These are phyloP conservation scores for Dinocampus coccinellae DNA, from an alignment of 2,888 invertebrate species.

Conservation along the genomic window DNA sequence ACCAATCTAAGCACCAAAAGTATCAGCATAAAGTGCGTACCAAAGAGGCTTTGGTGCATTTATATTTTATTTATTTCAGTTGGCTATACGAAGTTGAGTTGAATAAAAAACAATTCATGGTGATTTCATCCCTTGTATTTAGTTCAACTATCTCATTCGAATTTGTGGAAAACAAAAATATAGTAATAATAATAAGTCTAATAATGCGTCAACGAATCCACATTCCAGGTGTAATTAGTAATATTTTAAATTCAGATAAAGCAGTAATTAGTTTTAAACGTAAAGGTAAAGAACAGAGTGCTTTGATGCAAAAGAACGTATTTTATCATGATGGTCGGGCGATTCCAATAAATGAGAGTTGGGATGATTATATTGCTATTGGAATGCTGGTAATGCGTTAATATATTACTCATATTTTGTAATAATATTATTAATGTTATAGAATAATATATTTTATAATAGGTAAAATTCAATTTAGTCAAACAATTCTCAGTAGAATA, in stretches of 20 bases:
- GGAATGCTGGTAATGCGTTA: slow-evolving; percentile 37
- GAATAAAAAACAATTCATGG: too few relatives aligned
- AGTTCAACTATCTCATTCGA: neutral
- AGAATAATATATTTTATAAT: neutral
- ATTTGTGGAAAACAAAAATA: too few relatives aligned
- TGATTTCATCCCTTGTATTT: too few relatives aligned
- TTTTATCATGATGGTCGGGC: slow-evolving; percentile 47
- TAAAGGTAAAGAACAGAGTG: slow-evolving; percentile 36
- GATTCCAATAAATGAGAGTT: slow-evolving; percentile 30
- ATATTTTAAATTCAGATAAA: slow-evolving; percentile 28
- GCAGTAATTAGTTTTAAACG: slow-evolving; percentile 45
- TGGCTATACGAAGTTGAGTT: too few relatives aligned
- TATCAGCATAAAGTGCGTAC: too few relatives aligned
- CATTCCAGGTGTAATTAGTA: slow-evolving; percentile 37
- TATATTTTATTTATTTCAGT: too few relatives aligned
- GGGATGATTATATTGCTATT: slow-evolving; percentile 39
- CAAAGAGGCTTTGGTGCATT: too few relatives aligned
- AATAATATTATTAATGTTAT: neutral
- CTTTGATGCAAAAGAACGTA: slow-evolving; percentile 40
- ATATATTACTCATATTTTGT: neutral
- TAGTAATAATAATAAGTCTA: too few relatives aligned
- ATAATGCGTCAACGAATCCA: neutral
- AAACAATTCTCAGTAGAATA: slow-evolving; percentile 21
- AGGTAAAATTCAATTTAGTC: slow-evolving; percentile 51
- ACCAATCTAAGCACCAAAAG: too few relatives aligned